phyloP scores from a whole-genome alignment of 2,797 vertebrate species.

The Diglossa cyanea region DNA sequence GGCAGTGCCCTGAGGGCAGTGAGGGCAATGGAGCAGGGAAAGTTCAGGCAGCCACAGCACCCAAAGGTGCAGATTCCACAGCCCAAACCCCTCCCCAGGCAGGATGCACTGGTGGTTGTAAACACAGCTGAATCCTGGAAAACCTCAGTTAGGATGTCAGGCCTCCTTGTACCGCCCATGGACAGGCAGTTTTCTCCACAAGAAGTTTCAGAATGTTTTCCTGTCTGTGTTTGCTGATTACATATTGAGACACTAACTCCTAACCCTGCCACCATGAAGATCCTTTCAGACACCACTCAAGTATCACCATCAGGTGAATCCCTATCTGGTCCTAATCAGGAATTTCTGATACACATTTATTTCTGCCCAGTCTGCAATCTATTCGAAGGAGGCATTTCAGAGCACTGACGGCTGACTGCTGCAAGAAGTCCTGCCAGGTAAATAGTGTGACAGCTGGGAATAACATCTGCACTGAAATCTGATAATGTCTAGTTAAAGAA shows the following conservation, averaged over 20 bases:
- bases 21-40: neutral
- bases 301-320: neutral
- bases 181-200: neutral
- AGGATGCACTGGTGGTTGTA: neutral
- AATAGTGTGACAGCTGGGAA: neutral
- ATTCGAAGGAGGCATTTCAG: neutral
- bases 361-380: neutral
- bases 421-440: conserved; percentile 9
- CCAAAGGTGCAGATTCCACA: neutral
- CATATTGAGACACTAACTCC: neutral
- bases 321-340: neutral
- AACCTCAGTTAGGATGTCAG: neutral
- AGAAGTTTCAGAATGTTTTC: neutral
- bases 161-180: neutral
- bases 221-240: rapidly evolving
- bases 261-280: neutral
- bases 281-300: neutral
- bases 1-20: neutral
- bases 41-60: neutral
- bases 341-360: neutral
- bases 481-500: neutral
- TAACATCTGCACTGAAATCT: neutral
- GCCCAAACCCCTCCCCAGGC: neutral
- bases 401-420: neutral
- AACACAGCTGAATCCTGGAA: neutral